phyloP scores from a whole-genome alignment of 2,888 invertebrate genomes.

The Cosmopolites sordidus region DNA sequence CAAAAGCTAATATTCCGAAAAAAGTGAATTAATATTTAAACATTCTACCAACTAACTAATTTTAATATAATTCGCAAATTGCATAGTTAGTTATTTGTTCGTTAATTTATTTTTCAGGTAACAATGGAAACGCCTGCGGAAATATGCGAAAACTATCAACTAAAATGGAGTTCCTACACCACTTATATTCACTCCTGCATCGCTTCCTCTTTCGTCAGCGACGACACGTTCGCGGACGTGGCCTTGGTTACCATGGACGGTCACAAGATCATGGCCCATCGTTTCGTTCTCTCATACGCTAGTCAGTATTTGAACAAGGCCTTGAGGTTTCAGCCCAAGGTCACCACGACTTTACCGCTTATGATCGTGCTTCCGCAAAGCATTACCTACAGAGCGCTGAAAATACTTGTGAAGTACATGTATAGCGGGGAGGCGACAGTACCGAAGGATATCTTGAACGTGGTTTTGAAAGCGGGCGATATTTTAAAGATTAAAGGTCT shows the following conservation, averaged over 20 bases:
- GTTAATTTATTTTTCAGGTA: too few species aligned
- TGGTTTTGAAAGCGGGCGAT: slow-evolving; percentile 77
- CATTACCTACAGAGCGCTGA: slow-evolving; percentile 73
- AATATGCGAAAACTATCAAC: slow-evolving; percentile 70
- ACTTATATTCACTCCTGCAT: slow-evolving; percentile 78
- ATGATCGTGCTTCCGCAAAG: slow-evolving; percentile 77
- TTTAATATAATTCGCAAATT: too few species aligned
- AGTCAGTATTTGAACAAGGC: slow-evolving; percentile 62
- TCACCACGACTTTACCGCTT: slow-evolving; percentile 46
- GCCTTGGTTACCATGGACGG: slow-evolving; percentile 75
- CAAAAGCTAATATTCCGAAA: too few species aligned
- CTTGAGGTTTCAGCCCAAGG: slow-evolving; percentile 47
- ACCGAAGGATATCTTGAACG: slow-evolving; percentile 77
- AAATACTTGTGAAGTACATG: slow-evolving; percentile 81
- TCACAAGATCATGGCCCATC: slow-evolving; percentile 77
- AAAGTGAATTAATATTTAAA: too few species aligned
- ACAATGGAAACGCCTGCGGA: slow-evolving; percentile 50
- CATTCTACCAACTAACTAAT: too few species aligned
- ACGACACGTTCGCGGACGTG: slow-evolving; percentile 79
- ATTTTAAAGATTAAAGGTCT: slow-evolving; percentile 75
- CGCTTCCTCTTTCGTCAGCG: slow-evolving; percentile 61
- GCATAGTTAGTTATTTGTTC: too few species aligned
- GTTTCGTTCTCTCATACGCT: slow-evolving; percentile 79
- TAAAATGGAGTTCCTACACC: slow-evolving; percentile 85
- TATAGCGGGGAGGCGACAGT: slow-evolving; percentile 78